Evolutionary conservation across 2,888 invertebrate genomes (phyloP).

Genomic region (Watsonalla binaria): DNA sequence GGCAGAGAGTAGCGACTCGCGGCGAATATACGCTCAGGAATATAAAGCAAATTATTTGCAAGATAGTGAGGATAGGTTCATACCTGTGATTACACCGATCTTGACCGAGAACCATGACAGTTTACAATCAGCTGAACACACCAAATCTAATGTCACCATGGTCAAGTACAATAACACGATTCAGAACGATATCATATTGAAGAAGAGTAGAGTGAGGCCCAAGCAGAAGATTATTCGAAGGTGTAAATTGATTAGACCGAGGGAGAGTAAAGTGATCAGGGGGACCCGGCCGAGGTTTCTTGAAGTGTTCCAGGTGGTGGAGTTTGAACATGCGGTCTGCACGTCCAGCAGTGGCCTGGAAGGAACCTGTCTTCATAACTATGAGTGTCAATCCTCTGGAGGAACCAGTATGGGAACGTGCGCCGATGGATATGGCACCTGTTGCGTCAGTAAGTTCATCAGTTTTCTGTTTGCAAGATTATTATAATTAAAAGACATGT

Average conservation of each 20-base stretch:
- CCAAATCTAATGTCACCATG: neutral
- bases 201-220: constrained; percentile 15
- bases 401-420: constrained; percentile 83
- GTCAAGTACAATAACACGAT: constrained; percentile 26
- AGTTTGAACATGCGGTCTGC: constrained; percentile 83
- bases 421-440: constrained; percentile 85
- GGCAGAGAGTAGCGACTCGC: constrained; percentile 16
- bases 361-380: constrained; percentile 84
- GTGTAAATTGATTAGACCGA: constrained; percentile 26
- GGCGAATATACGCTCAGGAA: constrained; percentile 4
- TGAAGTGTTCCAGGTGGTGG: constrained; percentile 84
- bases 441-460: constrained; percentile 84
- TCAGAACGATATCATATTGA: constrained; percentile 25
- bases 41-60: constrained; percentile 6
- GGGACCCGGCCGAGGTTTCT: constrained; percentile 62
- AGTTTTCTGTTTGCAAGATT: neutral
- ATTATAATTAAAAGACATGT: no score
- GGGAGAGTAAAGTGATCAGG: constrained; percentile 20
- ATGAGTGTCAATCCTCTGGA: constrained; percentile 81
- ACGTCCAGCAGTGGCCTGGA: constrained; percentile 76
- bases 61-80: constrained; percentile 9
- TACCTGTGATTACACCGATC: constrained; percentile 4
- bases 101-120: neutral
- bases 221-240: constrained; percentile 33
- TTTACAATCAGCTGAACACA: neutral